These are phyloP conservation scores for Vultur gryphus DNA, from an alignment of 2,797 vertebrate genomes.

Conservation along the genomic window DNA sequence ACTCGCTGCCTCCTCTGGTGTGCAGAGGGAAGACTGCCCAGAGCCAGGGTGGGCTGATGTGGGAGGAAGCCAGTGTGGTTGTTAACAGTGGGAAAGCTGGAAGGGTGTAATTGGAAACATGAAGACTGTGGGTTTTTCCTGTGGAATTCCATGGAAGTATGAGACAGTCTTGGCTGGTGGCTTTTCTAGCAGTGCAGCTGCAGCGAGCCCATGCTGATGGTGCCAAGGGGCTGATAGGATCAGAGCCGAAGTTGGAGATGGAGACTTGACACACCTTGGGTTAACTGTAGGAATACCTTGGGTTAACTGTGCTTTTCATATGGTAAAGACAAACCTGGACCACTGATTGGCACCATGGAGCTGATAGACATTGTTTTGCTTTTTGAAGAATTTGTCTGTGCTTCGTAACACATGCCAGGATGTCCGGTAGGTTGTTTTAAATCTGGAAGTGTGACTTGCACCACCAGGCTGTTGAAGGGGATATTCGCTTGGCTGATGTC, in stretches of 20 bases:
- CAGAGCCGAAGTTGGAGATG: neutral
- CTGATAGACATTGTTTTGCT: neutral
- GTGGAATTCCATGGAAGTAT: neutral
- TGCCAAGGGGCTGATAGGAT: neutral
- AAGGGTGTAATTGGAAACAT: neutral
- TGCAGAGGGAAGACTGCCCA: neutral
- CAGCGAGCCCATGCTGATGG: neutral
- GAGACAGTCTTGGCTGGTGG: neutral
- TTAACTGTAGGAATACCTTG: neutral
- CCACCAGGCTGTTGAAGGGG: neutral
- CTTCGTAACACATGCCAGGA: neutral
- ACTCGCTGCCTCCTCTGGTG: accelerated
- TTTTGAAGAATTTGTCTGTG: neutral
- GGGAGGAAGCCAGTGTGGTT: neutral
- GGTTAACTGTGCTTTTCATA: neutral
- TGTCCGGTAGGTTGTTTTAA: neutral
- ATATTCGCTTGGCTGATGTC: neutral
- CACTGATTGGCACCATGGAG: neutral
- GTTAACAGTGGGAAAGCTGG: neutral
- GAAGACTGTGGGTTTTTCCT: neutral
- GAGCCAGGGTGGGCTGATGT: neutral
- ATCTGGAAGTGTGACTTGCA: neutral
- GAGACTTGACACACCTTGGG: neutral
- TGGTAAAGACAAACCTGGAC: neutral
- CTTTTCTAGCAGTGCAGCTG: neutral